phyloP scores from a whole-genome alignment of 2,113 vertebrate species.

The Tyrannus savana region DNA sequence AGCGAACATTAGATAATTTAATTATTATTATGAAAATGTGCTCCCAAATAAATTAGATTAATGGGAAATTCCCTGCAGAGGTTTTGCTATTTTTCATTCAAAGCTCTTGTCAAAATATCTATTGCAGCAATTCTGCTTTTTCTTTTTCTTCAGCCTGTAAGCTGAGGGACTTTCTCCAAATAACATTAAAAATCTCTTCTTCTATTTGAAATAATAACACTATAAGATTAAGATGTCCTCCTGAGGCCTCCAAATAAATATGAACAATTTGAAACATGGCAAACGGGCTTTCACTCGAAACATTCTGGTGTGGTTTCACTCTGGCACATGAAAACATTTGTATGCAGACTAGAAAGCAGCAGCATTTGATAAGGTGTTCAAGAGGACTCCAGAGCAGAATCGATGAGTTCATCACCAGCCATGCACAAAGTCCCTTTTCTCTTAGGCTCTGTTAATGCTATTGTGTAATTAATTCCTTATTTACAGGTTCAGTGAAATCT shows the following conservation, averaged over 20 bases:
- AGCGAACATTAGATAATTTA: slow-evolving; percentile 68
- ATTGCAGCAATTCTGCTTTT: not conserved
- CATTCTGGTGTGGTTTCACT: slow-evolving; percentile 27
- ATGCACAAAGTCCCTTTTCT: not conserved
- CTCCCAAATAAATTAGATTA: slow-evolving; percentile 74
- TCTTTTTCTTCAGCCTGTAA: not conserved
- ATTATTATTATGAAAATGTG: slow-evolving; percentile 68
- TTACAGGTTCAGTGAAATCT: not conserved
- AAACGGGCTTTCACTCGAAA: not conserved
- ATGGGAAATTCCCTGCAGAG: slow-evolving; percentile 69
- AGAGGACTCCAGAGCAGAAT: not conserved
- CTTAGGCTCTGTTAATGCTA: slow-evolving; percentile 25
- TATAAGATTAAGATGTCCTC: slow-evolving; percentile 1
- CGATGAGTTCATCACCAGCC: not conserved
- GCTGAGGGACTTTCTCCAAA: slow-evolving; percentile 20
- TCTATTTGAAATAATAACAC: slow-evolving; percentile 24
- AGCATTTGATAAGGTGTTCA: not conserved
- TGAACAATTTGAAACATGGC: not conserved
- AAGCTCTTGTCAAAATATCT: slow-evolving; percentile 60
- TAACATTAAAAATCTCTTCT: slow-evolving; percentile 34
- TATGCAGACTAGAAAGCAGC: not conserved
- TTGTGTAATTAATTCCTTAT: slow-evolving; percentile 29
- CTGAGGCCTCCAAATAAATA: slow-evolving; percentile 21
- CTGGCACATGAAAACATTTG: not conserved
- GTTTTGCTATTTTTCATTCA: slow-evolving; percentile 71